Evolutionary conservation across 1,140 invertebrate genomes (phyloP), one percentile per base, ranked within the genome.

Genomic region (Bombus superbus): DNA sequence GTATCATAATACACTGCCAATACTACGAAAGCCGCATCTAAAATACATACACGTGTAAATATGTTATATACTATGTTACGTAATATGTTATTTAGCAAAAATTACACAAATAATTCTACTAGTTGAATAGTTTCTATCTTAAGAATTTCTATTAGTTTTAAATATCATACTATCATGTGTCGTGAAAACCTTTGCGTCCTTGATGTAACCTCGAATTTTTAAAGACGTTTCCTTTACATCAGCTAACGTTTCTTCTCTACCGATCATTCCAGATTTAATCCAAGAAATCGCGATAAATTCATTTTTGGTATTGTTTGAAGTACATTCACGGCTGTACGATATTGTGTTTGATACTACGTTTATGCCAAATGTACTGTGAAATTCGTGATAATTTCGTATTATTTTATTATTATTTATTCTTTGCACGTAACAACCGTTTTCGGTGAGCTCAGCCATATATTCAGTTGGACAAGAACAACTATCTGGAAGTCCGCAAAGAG

Each of bases 1-100:
- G 83, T 83, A 66, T 94, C 88, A 25, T 93, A 93, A 42, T 92
- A 91, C 28, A 92, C 85, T 18, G 91, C 92, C 73, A 94, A 9
- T 8, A 90, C 79, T 59, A 93, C 68, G 32, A 90, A 93, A 4
- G 88, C 25, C 71, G 84, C 38, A 59, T 87, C 93, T 93, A 85
- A 81, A 66, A 87, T 53, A 71, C 4, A 83, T 57, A 57, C 10
- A 78, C 35, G 18, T 10, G 32, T 84, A 32, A 13, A 53, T 53
- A 53, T 53, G 5, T 53, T 53, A 22, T 53, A 18, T 44, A 78
- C 47, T 15, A 32, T 32, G 32, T 32, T 32, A 32, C 32, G 32
- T 32, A 1, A 32, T 32, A 32, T 32, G 32, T 32, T 32, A 8
- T 53, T 53, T 47, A n/a, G n/a, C 40, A 53, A 11, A 86, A 74